phyloP scores from a whole-genome alignment of 1,140 invertebrate genomes.

The Chironomus tepperi region DNA sequence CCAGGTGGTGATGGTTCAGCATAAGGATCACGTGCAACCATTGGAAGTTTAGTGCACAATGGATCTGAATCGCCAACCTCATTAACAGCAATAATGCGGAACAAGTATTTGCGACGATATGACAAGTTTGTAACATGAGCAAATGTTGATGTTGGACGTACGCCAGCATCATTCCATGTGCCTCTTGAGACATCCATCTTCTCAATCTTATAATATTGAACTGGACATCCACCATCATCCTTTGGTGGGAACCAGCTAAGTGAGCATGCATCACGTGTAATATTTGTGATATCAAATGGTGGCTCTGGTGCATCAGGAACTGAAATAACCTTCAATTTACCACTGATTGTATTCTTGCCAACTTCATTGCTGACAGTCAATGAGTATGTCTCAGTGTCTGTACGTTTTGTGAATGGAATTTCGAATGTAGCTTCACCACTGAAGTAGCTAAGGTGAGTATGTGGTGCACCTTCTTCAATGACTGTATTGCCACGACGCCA shows the following conservation, averaged over 20 bases:
- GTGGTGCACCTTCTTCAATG: constrained; percentile 48
- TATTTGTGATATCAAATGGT: constrained; percentile 72
- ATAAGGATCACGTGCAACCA: constrained; percentile 90
- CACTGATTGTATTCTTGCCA: constrained; percentile 69
- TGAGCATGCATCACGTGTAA: constrained; percentile 84
- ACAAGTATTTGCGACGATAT: constrained; percentile 88
- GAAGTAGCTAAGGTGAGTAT: constrained; percentile 61
- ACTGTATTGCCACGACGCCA: constrained; percentile 85
- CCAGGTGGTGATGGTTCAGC: constrained; percentile 88
- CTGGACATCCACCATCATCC: constrained; percentile 87
- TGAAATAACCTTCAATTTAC: constrained; percentile 81
- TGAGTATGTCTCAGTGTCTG: constrained; percentile 76
- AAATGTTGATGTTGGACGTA: constrained; percentile 58
- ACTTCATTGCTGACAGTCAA: constrained; percentile 77
- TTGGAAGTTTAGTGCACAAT: constrained; percentile 71
- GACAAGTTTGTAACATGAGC: constrained; percentile 76
- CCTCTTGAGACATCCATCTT: constrained; percentile 94
- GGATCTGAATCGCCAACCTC: constrained; percentile 91
- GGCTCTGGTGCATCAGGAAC: constrained; percentile 79
- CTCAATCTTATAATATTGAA: constrained; percentile 92
- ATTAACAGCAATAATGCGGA: constrained; percentile 88
- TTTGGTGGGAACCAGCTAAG: constrained; percentile 73
- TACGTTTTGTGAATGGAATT: constrained; percentile 72
- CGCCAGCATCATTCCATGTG: constrained; percentile 90
- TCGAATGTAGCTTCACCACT: constrained; percentile 74